Evolutionary conservation across 2,113 vertebrate species (phyloP), one percentile per base, ranked within the genome.

Genomic region (Malurus elegans): DNA sequence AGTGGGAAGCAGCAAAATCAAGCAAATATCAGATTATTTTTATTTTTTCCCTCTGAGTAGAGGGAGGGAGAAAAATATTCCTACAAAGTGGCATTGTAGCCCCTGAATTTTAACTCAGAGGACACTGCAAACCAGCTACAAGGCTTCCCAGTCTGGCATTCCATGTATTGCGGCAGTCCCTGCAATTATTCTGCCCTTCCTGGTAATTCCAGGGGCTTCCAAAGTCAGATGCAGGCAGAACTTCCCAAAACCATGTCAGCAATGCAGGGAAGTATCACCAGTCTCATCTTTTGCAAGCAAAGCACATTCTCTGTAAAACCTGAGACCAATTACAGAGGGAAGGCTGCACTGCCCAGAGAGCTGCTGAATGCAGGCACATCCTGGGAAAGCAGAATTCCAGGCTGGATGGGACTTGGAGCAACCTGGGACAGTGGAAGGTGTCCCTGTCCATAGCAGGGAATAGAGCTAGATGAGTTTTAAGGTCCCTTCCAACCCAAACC

Each of bases 211-310:
- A n/a, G 2, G 0, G 24, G 21, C 32, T 51, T 31, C 38, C 6
- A 2, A 29, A 48, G 28, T 12, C 32, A 45, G 18, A 8, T 0
- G 8, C 19, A 5, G 0, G 15, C 14, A 69, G 36, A 71, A 64
- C 66, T 38, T 65, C 54, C 3, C 24, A 36, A n/a, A 81, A 25
- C 8, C 12, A 23, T 1, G 14, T 69, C 54, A 54, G 40, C 31
- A 62, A 57, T 26, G 13, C 56, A 73, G 54, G n/a, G 26, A 48
- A 29, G 17, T 1, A 40, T 8, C 69, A 23, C 26, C 29, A 40
- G 38, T 8, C 47, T 62, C 9, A 48, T 9, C 11, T 78, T 83
- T 3, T 16, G 20, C 25, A 74, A n/a, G 28, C 14, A 62, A 73
- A 32, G 15, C 6, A 14, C 0, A 3, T 17, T 60, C 21, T 53